A percentile compares a stretch with the other conserved stretches of the same genome.
Evolutionary conservation across 2,797 vertebrate genomes (phyloP).

Genomic region (Cirrhinus molitorella): DNA sequence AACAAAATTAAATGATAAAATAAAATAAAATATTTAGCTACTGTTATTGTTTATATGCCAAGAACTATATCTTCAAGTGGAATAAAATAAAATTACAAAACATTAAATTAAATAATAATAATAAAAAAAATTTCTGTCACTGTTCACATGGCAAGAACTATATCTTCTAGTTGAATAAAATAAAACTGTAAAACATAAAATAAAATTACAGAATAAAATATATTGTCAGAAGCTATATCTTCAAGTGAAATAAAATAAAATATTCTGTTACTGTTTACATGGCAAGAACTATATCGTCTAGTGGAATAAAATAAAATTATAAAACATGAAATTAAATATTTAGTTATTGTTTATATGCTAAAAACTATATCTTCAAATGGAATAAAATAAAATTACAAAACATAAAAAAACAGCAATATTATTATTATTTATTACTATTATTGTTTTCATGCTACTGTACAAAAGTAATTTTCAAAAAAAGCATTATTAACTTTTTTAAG

Average conservation of each 20-base stretch:
- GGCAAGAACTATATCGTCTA: no score
- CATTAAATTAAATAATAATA: background rate
- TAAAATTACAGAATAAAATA: background rate
- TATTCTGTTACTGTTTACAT: no score
- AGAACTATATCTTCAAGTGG: no score
- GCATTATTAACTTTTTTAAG: background rate
- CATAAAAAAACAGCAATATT: no score
- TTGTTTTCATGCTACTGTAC: background rate
- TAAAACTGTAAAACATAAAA: background rate
- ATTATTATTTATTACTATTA: no score
- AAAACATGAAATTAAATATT: background rate
- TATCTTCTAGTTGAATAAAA: background rate
- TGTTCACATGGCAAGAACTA: background rate
- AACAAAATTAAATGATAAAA: no score
- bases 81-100: background rate
- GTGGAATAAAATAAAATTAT: background rate
- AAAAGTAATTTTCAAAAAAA: background rate
- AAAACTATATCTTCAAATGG: no score
- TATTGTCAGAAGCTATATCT: no score
- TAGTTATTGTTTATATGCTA: no score
- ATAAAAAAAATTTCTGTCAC: background rate
- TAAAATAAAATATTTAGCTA: no score
- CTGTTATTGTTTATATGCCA: background rate
- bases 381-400: no score
- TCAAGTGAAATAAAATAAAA: no score